phyloP scores from a whole-genome alignment of 1,140 invertebrate species.

The Dendroctonus ponderosae region DNA sequence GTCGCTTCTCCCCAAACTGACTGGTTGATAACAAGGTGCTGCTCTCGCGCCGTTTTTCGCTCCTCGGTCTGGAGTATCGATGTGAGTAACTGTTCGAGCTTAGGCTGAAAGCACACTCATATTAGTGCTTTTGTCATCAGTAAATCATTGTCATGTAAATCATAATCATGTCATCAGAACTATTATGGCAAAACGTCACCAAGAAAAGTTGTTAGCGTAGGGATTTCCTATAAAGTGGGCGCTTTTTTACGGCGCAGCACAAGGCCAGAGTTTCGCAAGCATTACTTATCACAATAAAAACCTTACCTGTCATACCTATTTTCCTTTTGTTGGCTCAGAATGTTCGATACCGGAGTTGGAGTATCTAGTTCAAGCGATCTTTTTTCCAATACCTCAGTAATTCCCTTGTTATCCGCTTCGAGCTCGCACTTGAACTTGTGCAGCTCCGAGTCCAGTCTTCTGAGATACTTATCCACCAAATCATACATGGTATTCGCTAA shows the following conservation, averaged over 20 bases:
- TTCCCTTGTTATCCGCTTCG: slow-evolving; percentile 96
- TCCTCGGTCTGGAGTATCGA: slow-evolving; percentile 41
- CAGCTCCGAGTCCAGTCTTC: slow-evolving; percentile 89
- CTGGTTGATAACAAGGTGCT: slow-evolving; percentile 37
- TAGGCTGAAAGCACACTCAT: too few relatives aligned
- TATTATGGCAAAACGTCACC: too few relatives aligned
- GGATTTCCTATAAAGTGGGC: too few relatives aligned
- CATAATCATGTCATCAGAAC: too few relatives aligned
- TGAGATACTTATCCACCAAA: slow-evolving; percentile 88
- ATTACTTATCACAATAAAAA: slow-evolving; percentile 12
- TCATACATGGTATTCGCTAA: slow-evolving; percentile 94
- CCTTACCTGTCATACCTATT: slow-evolving; percentile 51
- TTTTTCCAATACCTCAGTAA: slow-evolving; percentile 95
- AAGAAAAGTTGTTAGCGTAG: too few relatives aligned
- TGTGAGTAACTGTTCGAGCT: slow-evolving; percentile 32
- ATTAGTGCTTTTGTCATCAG: too few relatives aligned
- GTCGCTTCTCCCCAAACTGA: slow-evolving; percentile 52
- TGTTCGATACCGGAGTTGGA: slow-evolving; percentile 54
- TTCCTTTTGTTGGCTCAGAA: slow-evolving; percentile 53
- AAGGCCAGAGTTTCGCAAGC: too few relatives aligned
- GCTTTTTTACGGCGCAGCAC: too few relatives aligned
- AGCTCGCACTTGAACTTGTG: slow-evolving; percentile 98
- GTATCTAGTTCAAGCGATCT: slow-evolving; percentile 78
- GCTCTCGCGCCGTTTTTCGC: slow-evolving; percentile 48
- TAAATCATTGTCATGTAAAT: too few relatives aligned